Conservation (phyloP, 2,797 vertebrate genomes). For the Leptatherina wallacei region DNA sequence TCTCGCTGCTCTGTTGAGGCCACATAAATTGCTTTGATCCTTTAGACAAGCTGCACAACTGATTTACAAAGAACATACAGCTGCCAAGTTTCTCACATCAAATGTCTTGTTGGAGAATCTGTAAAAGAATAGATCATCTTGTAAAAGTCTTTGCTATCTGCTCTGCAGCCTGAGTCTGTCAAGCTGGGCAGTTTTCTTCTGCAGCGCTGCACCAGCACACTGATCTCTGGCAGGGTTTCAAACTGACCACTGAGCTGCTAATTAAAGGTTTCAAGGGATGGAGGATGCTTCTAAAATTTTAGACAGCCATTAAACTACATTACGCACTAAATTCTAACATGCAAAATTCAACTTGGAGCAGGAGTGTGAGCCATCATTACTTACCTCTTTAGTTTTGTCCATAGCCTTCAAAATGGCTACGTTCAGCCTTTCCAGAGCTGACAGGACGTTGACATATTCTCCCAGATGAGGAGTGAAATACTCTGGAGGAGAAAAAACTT, state of each 20-base stretch:
- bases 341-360: neutral
- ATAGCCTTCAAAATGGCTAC: constrained; percentile 90
- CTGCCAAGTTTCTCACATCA: constrained; percentile 6
- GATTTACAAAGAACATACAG: constrained; percentile 10
- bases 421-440: constrained; percentile 91
- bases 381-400: constrained; percentile 94
- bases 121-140: neutral
- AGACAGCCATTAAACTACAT: neutral
- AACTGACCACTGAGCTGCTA: constrained; percentile 37
- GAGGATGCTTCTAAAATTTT: constrained; percentile 3
- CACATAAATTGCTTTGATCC: constrained; percentile 7
- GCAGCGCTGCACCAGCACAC: constrained; percentile 11
- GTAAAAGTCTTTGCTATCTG: constrained; percentile 16
- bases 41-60: neutral
- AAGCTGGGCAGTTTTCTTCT: constrained; percentile 22
- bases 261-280: constrained; percentile 21
- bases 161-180: constrained; percentile 18
- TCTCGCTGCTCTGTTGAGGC: neutral
- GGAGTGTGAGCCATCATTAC: constrained; percentile 34
- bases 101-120: constrained; percentile 2
- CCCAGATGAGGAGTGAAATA: constrained; percentile 92
- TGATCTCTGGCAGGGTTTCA: constrained; percentile 26
- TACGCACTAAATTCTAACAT: neutral
- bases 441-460: constrained; percentile 89
- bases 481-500: constrained; percentile 73